phyloP scores from a whole-genome alignment of 1,140 invertebrate species.

The Pissodes strobi region DNA sequence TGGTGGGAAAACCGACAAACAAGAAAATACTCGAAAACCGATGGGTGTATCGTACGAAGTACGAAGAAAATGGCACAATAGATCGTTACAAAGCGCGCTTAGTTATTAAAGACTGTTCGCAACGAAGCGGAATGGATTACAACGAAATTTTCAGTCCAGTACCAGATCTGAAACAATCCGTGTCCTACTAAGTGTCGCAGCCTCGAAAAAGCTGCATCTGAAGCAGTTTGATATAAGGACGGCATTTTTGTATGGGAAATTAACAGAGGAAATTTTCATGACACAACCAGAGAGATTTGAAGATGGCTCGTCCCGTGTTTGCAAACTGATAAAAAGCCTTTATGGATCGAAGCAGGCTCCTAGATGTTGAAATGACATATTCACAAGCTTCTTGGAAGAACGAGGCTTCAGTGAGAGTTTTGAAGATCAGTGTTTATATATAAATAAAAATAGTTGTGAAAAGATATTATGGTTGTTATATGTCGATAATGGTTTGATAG shows the following conservation, averaged over 20 bases:
- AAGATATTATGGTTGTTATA: constrained; percentile 54
- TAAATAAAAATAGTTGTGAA: constrained; percentile 32
- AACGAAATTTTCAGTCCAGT: constrained; percentile 56
- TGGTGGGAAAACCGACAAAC: too few species aligned
- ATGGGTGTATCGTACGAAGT: constrained; percentile 2
- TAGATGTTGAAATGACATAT: constrained; percentile 51
- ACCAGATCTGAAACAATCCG: constrained; percentile 51
- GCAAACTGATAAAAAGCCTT: constrained; percentile 49
- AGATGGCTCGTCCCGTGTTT: too few species aligned
- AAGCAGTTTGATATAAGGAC: constrained; percentile 53
- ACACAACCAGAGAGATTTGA: too few species aligned
- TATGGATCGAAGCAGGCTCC: constrained; percentile 57
- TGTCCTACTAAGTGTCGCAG: constrained; percentile 53
- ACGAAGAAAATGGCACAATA: constrained; percentile 8
- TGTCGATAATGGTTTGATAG: constrained; percentile 58
- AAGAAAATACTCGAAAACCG: too few species aligned
- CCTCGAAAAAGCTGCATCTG: constrained; percentile 47
- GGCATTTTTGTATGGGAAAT: constrained; percentile 37
- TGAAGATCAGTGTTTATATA: constrained; percentile 55
- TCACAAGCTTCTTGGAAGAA: constrained; percentile 43
- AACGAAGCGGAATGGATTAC: constrained; percentile 51
- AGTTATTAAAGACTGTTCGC: background rate
- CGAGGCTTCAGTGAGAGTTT: constrained; percentile 49
- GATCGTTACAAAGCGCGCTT: background rate
- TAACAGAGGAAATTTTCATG: constrained; percentile 56